phyloP scores from a whole-genome alignment of 2,113 vertebrate species.

The Halichoerus grypus region DNA sequence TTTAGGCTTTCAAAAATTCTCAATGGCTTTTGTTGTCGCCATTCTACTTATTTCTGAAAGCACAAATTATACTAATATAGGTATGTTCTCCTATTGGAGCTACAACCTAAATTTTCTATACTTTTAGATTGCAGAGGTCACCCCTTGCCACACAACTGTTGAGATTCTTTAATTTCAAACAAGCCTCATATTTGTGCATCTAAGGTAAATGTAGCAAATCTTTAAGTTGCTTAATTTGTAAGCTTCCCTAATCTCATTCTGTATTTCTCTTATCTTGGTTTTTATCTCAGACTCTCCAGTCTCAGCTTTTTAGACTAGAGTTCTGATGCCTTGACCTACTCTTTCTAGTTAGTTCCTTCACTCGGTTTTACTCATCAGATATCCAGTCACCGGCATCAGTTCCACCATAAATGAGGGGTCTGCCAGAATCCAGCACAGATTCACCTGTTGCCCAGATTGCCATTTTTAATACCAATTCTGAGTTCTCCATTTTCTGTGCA shows the following conservation, averaged over 20 bases:
- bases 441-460: neutral
- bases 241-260: neutral
- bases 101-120: neutral
- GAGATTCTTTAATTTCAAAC: neutral
- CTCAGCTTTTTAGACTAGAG: neutral
- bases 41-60: neutral
- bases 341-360: neutral
- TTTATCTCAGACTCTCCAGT: neutral
- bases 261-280: neutral
- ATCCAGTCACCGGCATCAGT: neutral
- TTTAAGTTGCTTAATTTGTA: neutral
- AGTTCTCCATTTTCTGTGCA: neutral
- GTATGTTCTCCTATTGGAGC: neutral
- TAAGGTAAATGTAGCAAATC: neutral
- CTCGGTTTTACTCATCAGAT: rapidly evolving
- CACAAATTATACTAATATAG: neutral
- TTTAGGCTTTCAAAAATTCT: neutral
- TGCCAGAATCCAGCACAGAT: neutral
- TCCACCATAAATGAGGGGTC: neutral
- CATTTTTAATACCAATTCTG: neutral
- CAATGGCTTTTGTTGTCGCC: neutral
- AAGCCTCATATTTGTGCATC: neutral
- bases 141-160: neutral
- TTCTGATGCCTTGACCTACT: neutral
- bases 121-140: rapidly evolving